Evolutionary conservation across 2,113 vertebrate species (phyloP), one percentile per base, ranked within the genome.

Genomic region (Pluvianellus socialis): DNA sequence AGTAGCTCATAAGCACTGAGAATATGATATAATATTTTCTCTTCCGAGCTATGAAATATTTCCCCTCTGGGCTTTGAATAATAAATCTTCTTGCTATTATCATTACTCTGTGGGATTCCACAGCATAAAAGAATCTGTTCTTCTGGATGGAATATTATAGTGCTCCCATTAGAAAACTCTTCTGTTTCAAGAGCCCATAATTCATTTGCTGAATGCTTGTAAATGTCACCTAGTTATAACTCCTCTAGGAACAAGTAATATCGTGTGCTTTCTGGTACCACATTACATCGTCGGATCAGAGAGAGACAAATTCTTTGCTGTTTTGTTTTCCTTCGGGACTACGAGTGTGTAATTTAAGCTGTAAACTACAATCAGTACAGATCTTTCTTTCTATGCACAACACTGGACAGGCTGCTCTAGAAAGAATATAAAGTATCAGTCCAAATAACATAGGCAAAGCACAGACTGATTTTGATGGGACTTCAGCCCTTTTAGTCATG

Each of bases 201-300:
- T 85, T 95, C 92, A 94, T 80, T 75, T 45, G 47, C 38, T 88
- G 83, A 96, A 89, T 96, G 79, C 62, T 94, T 72, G 82, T 93
- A 96, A 94, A 95, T 87, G 59, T 94, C 96, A 97, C 52, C 72
- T 52, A 66, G 52, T 90, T 90, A 68, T 68, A 85, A 80, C 88
- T 97, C 61, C 79, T 90, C 70, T 77, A 94, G 77, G 70, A 93
- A 32, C 71, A 89, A 94, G 66, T 55, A 47, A 44, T 42, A 11
- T 49, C 7, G 2, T 9, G 1, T 71, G 61, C 75, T 90, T 75
- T 77, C 91, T 96, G 65, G 79, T 92, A 89, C 49, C 26, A 35
- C 65, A 47, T 86, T 90, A 56, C n/a, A 47, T 79, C 66, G 66
- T 81, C 87, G 75, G 68, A 79, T 84, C 66, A 82, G 84, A 81